These are phyloP conservation scores for Vanessa tameamea DNA, from an alignment of 1,140 invertebrate genomes.

Conservation along the genomic window DNA sequence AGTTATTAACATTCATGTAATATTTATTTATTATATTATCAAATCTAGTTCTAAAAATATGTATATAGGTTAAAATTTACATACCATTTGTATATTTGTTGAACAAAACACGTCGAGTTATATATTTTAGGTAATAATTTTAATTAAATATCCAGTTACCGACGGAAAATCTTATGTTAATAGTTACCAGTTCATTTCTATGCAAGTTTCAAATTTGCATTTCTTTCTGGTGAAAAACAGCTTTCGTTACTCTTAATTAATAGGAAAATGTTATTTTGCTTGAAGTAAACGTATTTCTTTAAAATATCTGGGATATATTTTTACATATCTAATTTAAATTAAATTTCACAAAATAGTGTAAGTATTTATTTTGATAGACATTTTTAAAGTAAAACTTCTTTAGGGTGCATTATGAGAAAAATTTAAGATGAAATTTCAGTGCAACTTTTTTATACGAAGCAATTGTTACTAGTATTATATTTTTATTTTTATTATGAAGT, in stretches of 20 bases:
- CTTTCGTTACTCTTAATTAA: neutral
- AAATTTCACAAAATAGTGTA: neutral
- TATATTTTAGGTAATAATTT: neutral
- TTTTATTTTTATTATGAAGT: too few relatives aligned
- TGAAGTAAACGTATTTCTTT: neutral
- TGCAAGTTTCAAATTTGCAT: slow-evolving; percentile 7
- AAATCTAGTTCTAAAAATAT: too few relatives aligned
- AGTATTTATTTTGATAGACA: neutral
- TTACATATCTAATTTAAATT: neutral
- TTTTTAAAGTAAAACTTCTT: too few relatives aligned
- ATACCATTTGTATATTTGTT: too few relatives aligned
- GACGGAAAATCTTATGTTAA: neutral
- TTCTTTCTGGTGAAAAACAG: neutral
- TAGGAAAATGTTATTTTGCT: neutral
- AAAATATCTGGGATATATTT: neutral
- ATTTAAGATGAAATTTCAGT: too few relatives aligned
- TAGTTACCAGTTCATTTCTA: slow-evolving; percentile 3
- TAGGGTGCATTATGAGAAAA: too few relatives aligned
- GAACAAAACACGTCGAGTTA: neutral
- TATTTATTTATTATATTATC: too few relatives aligned
- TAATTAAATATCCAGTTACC: neutral
- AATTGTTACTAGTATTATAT: too few relatives aligned
- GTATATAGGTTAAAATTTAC: too few relatives aligned
- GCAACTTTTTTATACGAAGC: too few relatives aligned
- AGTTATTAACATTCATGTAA: too few relatives aligned